Evolutionary conservation across 1,140 invertebrate species (phyloP).

Genomic region (Aphaenogaster ashmeadi): DNA sequence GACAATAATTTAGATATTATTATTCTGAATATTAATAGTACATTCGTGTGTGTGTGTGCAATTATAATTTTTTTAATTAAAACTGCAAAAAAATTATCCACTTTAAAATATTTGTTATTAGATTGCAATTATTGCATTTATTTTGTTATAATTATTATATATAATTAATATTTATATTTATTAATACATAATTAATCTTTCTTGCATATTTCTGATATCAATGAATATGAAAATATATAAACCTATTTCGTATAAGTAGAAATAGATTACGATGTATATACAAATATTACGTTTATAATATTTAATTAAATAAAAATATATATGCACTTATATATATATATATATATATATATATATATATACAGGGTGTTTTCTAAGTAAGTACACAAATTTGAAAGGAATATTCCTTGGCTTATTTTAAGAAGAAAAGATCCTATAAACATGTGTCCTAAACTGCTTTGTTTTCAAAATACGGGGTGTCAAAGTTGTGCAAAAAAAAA

Average conservation of each 20-base stretch:
- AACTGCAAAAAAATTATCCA: neutral
- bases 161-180: neutral
- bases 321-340: neutral
- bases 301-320: constrained; percentile 7
- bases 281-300: neutral
- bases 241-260: neutral
- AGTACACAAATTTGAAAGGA: too few relatives aligned
- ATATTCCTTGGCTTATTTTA: too few relatives aligned
- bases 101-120: neutral
- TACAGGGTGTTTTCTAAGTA: too few relatives aligned
- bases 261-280: neutral
- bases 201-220: neutral
- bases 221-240: neutral
- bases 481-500: too few relatives aligned
- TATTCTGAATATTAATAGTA: neutral
- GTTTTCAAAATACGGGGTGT: too few relatives aligned
- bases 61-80: constrained; percentile 16
- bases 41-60: neutral
- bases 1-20: neutral
- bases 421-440: too few relatives aligned
- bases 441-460: too few relatives aligned
- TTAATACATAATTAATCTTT: neutral
- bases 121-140: neutral
- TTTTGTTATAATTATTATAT: constrained; percentile 2
- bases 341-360: too few relatives aligned